Percentiles rank a stretch among this genome's conserved stretches.
Evolutionary conservation across 2,113 vertebrate genomes (phyloP).

Genomic region (Microtus ochrogaster): DNA sequence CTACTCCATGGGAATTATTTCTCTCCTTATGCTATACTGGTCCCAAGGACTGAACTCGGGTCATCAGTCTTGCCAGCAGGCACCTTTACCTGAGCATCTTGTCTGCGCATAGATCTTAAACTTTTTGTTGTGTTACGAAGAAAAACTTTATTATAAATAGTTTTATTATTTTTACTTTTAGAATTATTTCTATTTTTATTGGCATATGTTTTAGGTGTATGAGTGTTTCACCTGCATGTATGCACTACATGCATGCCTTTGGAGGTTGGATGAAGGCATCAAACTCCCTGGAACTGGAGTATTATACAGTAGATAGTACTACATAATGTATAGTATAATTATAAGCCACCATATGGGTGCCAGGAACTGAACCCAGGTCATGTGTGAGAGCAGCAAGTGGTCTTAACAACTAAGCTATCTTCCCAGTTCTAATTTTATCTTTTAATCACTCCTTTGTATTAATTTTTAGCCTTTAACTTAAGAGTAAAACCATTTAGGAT

Average conservation of each 20-base stretch:
- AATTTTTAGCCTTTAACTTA: slow-evolving; percentile 2
- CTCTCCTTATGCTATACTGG: background rate
- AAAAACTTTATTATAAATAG: slow-evolving; percentile 29
- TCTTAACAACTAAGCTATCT: background rate
- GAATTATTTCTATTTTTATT: background rate
- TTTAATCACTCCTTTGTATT: slow-evolving; percentile 30
- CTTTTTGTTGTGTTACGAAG: background rate
- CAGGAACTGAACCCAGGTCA: background rate
- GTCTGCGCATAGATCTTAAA: background rate
- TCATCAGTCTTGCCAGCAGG: background rate
- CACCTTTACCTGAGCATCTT: background rate
- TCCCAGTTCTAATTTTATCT: background rate
- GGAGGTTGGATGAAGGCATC: background rate
- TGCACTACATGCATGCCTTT: background rate
- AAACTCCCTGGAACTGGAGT: background rate
- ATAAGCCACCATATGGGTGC: background rate
- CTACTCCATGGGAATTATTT: background rate
- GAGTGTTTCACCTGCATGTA: background rate
- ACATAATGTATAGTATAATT: too few species aligned
- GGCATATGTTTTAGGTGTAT: background rate
- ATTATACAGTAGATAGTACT: background rate
- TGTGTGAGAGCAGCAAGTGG: background rate
- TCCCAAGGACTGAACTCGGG: background rate
- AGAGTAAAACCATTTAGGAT: slow-evolving; percentile 13
- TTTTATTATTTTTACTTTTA: background rate